These are phyloP conservation scores for Oxystoma pomonae DNA, from an alignment of 2,888 invertebrate species.

Conservation along the genomic window DNA sequence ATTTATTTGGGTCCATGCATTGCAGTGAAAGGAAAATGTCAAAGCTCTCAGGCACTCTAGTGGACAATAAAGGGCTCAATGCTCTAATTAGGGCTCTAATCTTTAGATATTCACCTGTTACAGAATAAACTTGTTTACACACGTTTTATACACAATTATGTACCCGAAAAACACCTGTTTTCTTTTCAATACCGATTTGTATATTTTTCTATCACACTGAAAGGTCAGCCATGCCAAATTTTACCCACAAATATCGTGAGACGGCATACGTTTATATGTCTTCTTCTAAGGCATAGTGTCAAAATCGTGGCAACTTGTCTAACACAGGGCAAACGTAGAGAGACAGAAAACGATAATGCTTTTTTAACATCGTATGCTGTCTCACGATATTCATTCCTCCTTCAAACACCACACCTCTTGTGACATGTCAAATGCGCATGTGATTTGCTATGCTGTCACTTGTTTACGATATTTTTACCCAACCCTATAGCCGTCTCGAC, in stretches of 20 bases:
- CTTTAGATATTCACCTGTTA: conserved; percentile 30
- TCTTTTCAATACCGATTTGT: conserved; percentile 10
- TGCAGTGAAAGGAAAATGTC: conserved; percentile 42
- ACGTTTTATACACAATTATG: neutral
- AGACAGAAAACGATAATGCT: neutral
- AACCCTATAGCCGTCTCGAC: no score
- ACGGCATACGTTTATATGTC: neutral
- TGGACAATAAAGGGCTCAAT: conserved; percentile 26
- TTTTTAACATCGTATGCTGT: neutral
- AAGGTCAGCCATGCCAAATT: conserved; percentile 47
- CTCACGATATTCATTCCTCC: conserved; percentile 14
- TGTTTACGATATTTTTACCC: neutral
- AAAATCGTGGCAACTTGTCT: neutral
- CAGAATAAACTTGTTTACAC: conserved; percentile 35
- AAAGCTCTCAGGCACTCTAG: conserved; percentile 26
- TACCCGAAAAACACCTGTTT: conserved; percentile 7
- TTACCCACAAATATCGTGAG: conserved; percentile 26
- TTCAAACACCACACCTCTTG: conserved; percentile 40
- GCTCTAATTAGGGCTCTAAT: conserved; percentile 43
- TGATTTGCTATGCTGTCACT: neutral
- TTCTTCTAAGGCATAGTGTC: neutral
- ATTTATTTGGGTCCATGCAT: conserved; percentile 1
- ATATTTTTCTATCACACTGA: conserved; percentile 26
- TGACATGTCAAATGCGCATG: conserved; percentile 34
- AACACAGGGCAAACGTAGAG: neutral